Base-by-base conservation (phyloP, 2,888 invertebrate genomes). In the Invenusta paracnida region DNA sequence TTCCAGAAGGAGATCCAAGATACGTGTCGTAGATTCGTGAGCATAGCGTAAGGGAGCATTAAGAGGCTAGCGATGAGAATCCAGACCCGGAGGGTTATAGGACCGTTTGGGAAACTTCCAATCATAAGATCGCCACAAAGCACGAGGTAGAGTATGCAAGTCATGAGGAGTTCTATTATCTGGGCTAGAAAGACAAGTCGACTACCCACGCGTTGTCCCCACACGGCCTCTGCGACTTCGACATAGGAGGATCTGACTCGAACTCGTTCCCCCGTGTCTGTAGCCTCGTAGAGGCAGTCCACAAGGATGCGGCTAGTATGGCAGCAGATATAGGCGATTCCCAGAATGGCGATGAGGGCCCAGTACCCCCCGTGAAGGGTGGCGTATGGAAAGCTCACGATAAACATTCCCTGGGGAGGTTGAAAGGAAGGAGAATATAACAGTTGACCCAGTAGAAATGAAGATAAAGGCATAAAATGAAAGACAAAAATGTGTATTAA, bases 321-420 rank as follows among this genome's bases (percentile, higher is more conserved):
- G 92, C 98, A 99, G 93, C 99, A 99, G 91, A 99, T 97, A 92
- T 97, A 96, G 0, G 98, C 98, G 83, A 98, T 95, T 66, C 97
- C 95, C 73, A 98, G 93, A 96, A 99, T 97, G 25, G 98, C 97
- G 0, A 95, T 94, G 87, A 99, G 95, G 23, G 98, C 97, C 98
- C 98, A 98, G 93, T 99, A 99, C 81, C 99, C 99, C n/a, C 99
- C 99, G 89, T 97, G 95, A 27, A 97, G 93, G 0, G 99, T 98
- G 5, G 98, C 97, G 90, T 97, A 99, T 0, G 99, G 99, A 88
- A 99, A 93, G 13, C 98, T 97, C 2, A 99, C 98, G 89, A 99
- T 97, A 93, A 99, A 99, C 99, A 99, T 99, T 86, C 99, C 99
- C 95, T 96, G 93, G n/a, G n/a, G n/a, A n/a, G n/a, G n/a, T n/a